Conservation (phyloP, 2,797 vertebrate genomes). For the Manis crassicaudata region DNA sequence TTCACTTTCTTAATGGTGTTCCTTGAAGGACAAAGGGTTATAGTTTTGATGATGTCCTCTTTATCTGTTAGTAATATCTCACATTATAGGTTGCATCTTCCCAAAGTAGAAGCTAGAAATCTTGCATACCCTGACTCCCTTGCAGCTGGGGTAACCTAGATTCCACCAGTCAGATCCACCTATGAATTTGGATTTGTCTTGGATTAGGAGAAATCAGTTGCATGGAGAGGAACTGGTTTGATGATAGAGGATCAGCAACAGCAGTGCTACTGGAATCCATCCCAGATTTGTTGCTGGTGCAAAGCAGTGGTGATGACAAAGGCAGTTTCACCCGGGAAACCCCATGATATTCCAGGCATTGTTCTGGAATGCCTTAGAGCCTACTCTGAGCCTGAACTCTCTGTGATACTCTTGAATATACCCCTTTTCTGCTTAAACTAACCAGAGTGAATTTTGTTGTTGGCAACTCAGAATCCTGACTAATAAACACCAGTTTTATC, state of each 20-base stretch:
- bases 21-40: background rate
- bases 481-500: background rate
- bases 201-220: background rate
- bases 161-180: background rate
- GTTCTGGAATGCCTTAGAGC: background rate
- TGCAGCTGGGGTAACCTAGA: background rate
- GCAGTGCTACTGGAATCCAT: background rate
- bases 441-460: background rate
- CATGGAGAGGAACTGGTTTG: background rate
- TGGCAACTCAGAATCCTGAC: background rate
- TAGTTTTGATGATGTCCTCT: background rate
- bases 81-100: background rate
- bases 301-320: background rate
- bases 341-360: background rate
- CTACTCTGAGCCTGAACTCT: background rate
- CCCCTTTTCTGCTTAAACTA: background rate
- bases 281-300: background rate
- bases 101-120: background rate
- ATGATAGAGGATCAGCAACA: background rate
- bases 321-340: background rate
- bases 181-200: too few relatives aligned
- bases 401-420: background rate
- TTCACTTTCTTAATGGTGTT: background rate
- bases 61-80: background rate
- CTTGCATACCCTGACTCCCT: background rate